Evolutionary conservation across 2,888 invertebrate species (phyloP).

Genomic region (Ophion obscuratus): DNA sequence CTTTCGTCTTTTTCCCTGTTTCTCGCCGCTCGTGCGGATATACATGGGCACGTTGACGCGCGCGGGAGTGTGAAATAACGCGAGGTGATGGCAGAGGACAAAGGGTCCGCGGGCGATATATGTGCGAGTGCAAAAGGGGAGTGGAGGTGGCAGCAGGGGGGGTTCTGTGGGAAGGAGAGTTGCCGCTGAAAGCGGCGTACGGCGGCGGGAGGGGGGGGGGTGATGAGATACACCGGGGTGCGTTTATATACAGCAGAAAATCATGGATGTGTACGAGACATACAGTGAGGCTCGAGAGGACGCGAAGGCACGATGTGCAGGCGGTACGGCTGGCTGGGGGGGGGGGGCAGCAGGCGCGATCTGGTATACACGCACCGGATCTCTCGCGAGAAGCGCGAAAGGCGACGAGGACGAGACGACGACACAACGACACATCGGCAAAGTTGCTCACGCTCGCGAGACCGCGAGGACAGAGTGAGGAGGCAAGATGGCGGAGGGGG

Average conservation of each 20-base stretch:
- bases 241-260: slow-evolving; percentile 56
- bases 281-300: slow-evolving; percentile 44
- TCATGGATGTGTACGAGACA: slow-evolving; percentile 38
- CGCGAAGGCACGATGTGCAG: slow-evolving; percentile 61
- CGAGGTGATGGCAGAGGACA: slow-evolving; percentile 82
- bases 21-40: slow-evolving; percentile 57
- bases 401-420: slow-evolving; percentile 38
- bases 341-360: background rate
- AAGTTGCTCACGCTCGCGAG: slow-evolving; percentile 60
- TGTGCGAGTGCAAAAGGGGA: slow-evolving; percentile 68
- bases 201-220: too few relatives aligned
- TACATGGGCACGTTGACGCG: slow-evolving; percentile 62
- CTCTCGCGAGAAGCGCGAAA: slow-evolving; percentile 50
- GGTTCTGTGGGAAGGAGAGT: background rate
- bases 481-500: slow-evolving; percentile 64
- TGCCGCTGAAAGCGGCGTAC: background rate
- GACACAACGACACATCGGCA: slow-evolving; percentile 50
- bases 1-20: slow-evolving; percentile 5
- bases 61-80: slow-evolving; percentile 82
- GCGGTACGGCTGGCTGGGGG: slow-evolving; percentile 62
- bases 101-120: slow-evolving; percentile 78
- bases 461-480: slow-evolving; percentile 65
- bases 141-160: slow-evolving; percentile 68
- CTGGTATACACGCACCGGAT: slow-evolving; percentile 11
- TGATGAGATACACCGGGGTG: slow-evolving; percentile 63